Evolutionary conservation across 2,113 vertebrate species (phyloP), one percentile per base, ranked within the genome.

Genomic region (Climacteris rufus): DNA sequence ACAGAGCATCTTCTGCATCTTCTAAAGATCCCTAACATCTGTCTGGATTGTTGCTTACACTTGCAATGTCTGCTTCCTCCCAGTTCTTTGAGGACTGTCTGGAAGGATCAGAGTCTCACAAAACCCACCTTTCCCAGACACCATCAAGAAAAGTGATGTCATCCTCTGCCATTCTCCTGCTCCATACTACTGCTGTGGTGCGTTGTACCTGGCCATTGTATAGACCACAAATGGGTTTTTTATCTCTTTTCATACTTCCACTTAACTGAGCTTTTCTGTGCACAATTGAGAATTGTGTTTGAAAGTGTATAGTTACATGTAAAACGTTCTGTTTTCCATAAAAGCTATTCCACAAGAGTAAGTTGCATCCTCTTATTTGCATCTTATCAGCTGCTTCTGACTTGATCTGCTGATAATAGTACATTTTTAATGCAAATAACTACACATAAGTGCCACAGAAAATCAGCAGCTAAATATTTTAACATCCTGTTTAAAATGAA

Each of bases 261-360:
- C 45, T 54, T 77, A 70, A 54, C 23, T 7, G 0, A 30, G 33
- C 0, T 0, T 20, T 81, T 12, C 28, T 1, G 1, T 39, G 33
- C 18, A 56, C 25, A 65, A 27, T 2, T 60, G 11, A 56, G 23
- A 84, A 72, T 27, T 0, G 0, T 35, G 17, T 63, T 77, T 84
- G 65, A 59, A 87, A 40, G 27, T 37, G 11, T 39, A n/a, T 24
- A 77, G 63, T 24, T 85, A 53, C 4, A 21, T 8, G 12, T 33
- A 57, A 69, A 89, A 69, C 1, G 8, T 37, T 82, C 6, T 35
- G 11, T 22, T 82, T 92, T 65, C 18, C 37, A 24, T 50, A 53
- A 75, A 91, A 93, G 18, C 35, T 50, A 22, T 21, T 89, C 22
- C 27, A 8, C 37, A 59, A 85, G n/a, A 85, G 47, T 76, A 88